These are phyloP conservation scores for Leptodactylus fallax DNA, from an alignment of 2,797 vertebrate species.

Conservation along the genomic window DNA sequence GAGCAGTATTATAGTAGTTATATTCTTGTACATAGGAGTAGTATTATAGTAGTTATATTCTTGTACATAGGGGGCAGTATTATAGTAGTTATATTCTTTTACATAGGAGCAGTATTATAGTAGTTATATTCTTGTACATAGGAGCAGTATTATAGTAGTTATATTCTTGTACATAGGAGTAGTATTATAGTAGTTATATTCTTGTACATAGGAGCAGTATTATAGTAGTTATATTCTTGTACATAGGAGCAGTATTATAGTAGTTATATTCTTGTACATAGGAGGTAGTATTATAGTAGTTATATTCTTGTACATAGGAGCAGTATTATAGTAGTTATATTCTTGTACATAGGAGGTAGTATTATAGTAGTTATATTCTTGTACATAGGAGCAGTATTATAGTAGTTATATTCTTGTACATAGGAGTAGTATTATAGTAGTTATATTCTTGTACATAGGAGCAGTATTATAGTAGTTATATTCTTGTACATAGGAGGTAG, in stretches of 20 bases:
- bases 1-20: constrained; percentile 16
- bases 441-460: neutral
- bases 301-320: constrained; percentile 10
- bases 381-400: neutral
- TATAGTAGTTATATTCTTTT: constrained; percentile 9
- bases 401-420: neutral
- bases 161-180: neutral
- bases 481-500: neutral
- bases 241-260: neutral
- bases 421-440: too few species aligned
- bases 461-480: neutral
- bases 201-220: neutral
- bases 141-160: constrained; percentile 12
- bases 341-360: constrained; percentile 3
- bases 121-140: constrained; percentile 14
- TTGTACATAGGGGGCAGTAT: constrained; percentile 11
- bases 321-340: constrained; percentile 7
- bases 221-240: constrained; percentile 9
- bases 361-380: constrained; percentile 9
- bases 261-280: constrained; percentile 14
- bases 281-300: constrained; percentile 4
- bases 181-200: constrained; percentile 14
- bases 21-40: neutral
- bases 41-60: constrained; percentile 11
- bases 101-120: neutral